phyloP scores from a whole-genome alignment of 1,140 invertebrate genomes.

The Sinella curviseta region DNA sequence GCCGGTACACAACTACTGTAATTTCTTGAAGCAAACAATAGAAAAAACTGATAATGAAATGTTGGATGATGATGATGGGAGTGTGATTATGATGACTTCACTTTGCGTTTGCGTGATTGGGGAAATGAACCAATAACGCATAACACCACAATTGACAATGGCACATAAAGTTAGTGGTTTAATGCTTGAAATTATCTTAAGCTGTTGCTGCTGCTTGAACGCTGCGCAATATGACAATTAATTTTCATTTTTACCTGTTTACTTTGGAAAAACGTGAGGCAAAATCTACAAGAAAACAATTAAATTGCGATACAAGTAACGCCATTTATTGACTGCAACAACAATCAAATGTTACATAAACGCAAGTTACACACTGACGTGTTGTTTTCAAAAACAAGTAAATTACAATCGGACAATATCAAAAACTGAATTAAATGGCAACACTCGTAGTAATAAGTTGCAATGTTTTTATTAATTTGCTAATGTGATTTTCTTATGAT shows the following conservation, averaged over 20 bases:
- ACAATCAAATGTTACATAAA: too few relatives aligned
- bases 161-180: neutral
- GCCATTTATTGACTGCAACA: too few relatives aligned
- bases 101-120: neutral
- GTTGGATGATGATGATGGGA: neutral
- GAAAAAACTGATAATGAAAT: neutral
- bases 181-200: neutral
- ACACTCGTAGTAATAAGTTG: neutral
- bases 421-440: neutral
- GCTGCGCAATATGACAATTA: too few relatives aligned
- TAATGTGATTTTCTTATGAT: too few relatives aligned
- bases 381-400: too few relatives aligned
- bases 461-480: neutral
- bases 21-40: neutral
- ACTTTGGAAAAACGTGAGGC: too few relatives aligned
- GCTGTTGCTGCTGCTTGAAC: neutral
- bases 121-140: neutral
- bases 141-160: neutral
- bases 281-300: too few relatives aligned
- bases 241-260: too few relatives aligned
- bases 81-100: neutral
- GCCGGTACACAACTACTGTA: too few relatives aligned
- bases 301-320: too few relatives aligned
- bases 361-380: too few relatives aligned
- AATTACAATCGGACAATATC: neutral